phyloP scores from a whole-genome alignment of 1,140 invertebrate species.

The Leptinotarsa undecemlineata region DNA sequence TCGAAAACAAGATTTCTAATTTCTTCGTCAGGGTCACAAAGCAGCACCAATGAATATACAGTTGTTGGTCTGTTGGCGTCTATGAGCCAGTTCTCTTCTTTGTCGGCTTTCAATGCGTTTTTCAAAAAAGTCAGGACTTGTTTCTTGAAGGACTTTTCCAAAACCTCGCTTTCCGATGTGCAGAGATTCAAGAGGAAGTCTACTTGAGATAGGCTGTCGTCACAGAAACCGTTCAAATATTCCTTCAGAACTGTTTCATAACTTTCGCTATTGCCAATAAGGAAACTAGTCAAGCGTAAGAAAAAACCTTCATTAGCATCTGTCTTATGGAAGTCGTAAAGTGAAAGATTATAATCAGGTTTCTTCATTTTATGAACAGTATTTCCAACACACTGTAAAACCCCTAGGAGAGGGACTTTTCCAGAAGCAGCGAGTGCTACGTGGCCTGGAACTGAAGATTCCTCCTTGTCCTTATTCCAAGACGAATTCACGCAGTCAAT shows the following conservation, averaged over 20 bases:
- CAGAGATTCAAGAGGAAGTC: slow-evolving; percentile 44
- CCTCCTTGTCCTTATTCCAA: slow-evolving; percentile 10
- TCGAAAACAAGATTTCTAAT: slow-evolving; percentile 56
- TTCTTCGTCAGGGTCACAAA: slow-evolving; percentile 54
- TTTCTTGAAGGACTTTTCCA: slow-evolving; percentile 16
- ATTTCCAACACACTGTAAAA: slow-evolving; percentile 42
- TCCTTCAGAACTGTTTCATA: background rate
- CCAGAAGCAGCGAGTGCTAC: slow-evolving; percentile 29
- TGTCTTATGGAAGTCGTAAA: slow-evolving; percentile 30
- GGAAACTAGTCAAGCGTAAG: slow-evolving; percentile 1
- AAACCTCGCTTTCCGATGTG: slow-evolving; percentile 23
- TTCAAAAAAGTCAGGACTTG: slow-evolving; percentile 21
- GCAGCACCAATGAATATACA: slow-evolving; percentile 55
- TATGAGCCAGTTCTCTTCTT: slow-evolving; percentile 12
- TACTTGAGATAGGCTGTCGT: slow-evolving; percentile 20
- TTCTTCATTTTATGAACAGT: slow-evolving; percentile 37
- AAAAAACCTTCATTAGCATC: background rate
- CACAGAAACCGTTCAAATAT: slow-evolving; percentile 25
- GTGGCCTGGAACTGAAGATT: slow-evolving; percentile 9
- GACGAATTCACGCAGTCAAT: slow-evolving; percentile 40
- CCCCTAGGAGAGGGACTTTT: slow-evolving; percentile 40
- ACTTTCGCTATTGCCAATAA: slow-evolving; percentile 14
- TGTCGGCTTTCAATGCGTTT: slow-evolving; percentile 8
- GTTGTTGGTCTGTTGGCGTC: slow-evolving; percentile 34
- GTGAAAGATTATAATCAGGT: slow-evolving; percentile 21